Conservation (phyloP, 2,113 vertebrate genomes). For the Paraplagusia blochii region DNA sequence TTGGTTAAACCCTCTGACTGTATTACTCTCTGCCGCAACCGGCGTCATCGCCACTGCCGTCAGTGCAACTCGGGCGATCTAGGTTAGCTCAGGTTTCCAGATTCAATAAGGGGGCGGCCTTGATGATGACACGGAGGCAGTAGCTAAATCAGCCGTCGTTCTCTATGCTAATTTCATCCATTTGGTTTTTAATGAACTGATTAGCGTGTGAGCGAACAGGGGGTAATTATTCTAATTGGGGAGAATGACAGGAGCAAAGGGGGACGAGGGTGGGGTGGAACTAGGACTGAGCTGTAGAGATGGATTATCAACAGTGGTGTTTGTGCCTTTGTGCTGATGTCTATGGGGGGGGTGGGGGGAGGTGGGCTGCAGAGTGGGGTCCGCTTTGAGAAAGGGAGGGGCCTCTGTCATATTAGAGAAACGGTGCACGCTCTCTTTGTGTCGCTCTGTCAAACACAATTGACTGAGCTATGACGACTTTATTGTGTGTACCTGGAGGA, state of each 20-base stretch:
- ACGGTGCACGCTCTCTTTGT: conserved; percentile 36
- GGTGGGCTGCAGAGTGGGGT: conserved; percentile 11
- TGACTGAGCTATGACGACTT: conserved; percentile 53
- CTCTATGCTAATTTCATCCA: conserved; percentile 76
- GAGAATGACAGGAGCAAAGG: conserved; percentile 70
- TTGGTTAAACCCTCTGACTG: conserved; percentile 16
- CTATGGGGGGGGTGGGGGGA: too few species aligned
- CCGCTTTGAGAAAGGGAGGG: conserved; percentile 24
- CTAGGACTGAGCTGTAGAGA: conserved; percentile 25
- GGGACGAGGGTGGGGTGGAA: conserved; percentile 56
- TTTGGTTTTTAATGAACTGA: conserved; percentile 83
- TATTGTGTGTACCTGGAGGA: conserved; percentile 43
- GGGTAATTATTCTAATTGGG: conserved; percentile 80
- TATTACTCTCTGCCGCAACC: conserved; percentile 30
- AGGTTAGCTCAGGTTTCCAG: conserved; percentile 43
- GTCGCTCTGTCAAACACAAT: conserved; percentile 51
- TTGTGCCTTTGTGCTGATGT: conserved; percentile 23
- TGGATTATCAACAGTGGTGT: conserved; percentile 24
- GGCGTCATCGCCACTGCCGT: conserved; percentile 35
- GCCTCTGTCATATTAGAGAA: background rate
- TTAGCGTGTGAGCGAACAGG: conserved; percentile 75
- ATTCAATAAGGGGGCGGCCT: conserved; percentile 15
- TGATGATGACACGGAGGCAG: conserved; percentile 63
- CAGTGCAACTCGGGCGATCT: conserved; percentile 22
- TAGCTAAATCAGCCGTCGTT: conserved; percentile 71